Conservation (phyloP, 92 coral and sea anemone genomes). For the Palythoa grandis region DNA sequence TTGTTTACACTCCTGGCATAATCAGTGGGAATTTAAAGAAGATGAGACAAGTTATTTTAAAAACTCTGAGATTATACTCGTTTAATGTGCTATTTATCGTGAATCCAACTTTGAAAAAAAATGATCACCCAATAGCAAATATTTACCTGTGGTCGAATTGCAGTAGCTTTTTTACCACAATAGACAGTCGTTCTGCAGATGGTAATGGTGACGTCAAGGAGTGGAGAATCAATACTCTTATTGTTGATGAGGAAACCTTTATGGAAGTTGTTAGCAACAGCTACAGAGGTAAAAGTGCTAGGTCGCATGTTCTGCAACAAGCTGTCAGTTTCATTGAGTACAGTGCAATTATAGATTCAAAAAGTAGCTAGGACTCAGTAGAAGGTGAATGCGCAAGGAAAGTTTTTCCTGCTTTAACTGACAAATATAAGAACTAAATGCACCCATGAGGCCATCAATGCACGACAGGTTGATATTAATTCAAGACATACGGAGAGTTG, state of each 20-base stretch:
- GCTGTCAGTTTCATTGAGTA: constrained; percentile 44
- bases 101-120: constrained; percentile 47
- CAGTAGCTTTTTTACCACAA: constrained; percentile 1
- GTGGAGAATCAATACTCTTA: constrained; percentile 50
- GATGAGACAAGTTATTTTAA: constrained; percentile 58
- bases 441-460: too few relatives aligned
- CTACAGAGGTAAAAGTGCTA: constrained; percentile 26
- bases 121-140: constrained; percentile 18
- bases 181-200: not conserved
- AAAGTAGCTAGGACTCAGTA: too few relatives aligned
- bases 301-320: constrained; percentile 61
- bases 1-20: constrained; percentile 65
- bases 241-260: constrained; percentile 51
- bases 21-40: constrained; percentile 71
- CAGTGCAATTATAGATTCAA: constrained; percentile 65
- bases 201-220: constrained; percentile 19
- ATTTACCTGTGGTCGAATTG: constrained; percentile 29
- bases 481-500: too few relatives aligned
- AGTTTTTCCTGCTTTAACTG: too few relatives aligned
- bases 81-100: constrained; percentile 52
- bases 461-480: too few relatives aligned
- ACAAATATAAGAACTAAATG: too few relatives aligned
- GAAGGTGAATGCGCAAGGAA: too few relatives aligned
- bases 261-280: constrained; percentile 51
- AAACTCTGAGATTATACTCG: constrained; percentile 48